Evolutionary conservation across 2,113 vertebrate genomes (phyloP).

Genomic region (Pampusana beccarii): DNA sequence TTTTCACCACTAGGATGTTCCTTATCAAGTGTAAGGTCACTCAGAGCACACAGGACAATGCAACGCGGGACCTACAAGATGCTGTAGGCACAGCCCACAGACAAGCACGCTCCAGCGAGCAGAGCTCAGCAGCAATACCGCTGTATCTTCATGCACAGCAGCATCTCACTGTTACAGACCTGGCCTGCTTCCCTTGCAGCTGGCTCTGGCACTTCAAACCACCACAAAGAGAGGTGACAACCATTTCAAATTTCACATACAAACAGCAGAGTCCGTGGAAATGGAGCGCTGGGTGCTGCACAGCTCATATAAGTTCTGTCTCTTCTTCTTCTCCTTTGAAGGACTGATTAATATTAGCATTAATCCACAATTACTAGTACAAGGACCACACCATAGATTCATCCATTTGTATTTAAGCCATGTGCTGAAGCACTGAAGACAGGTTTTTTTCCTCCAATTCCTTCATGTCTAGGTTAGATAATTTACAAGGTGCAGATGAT

Average conservation of each 20-base stretch:
- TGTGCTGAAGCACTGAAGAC: constrained; percentile 47
- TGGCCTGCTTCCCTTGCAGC: constrained; percentile 67
- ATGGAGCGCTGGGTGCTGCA: constrained; percentile 60
- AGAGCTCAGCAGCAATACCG: not conserved
- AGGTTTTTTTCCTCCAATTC: constrained; percentile 46
- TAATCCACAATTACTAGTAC: constrained; percentile 76
- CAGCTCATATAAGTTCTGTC: constrained; percentile 55
- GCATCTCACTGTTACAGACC: constrained; percentile 13
- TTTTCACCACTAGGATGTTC: not conserved
- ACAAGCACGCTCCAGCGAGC: not conserved
- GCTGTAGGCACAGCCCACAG: constrained; percentile 42
- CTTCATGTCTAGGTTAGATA: constrained; percentile 73
- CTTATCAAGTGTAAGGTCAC: not conserved
- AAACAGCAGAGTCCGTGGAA: constrained; percentile 74
- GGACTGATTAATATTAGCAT: constrained; percentile 71
- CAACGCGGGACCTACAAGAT: not conserved
- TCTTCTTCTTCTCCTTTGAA: constrained; percentile 59
- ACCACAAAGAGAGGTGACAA: constrained; percentile 70
- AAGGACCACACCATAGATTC: constrained; percentile 62
- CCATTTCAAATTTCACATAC: constrained; percentile 76
- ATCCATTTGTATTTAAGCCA: constrained; percentile 72
- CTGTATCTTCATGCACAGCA: constrained; percentile 43
- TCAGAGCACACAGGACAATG: not conserved
- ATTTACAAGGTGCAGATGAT: constrained; percentile 73
- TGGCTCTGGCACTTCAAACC: constrained; percentile 74